phyloP scores from a whole-genome alignment of 92 coral and sea anemone species.

The Hydrozoanthus gracilis region DNA sequence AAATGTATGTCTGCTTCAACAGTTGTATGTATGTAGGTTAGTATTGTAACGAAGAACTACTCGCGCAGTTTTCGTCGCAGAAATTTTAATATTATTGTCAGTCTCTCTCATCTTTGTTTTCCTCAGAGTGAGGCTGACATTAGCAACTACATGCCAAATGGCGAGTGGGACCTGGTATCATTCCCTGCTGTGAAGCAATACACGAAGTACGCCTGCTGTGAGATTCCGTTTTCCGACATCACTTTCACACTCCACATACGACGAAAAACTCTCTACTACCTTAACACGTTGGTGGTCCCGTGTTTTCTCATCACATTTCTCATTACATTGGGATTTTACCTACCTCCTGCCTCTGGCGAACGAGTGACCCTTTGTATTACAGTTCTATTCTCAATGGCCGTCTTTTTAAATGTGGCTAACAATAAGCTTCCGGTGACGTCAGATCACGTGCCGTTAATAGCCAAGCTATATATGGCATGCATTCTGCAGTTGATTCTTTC shows the following conservation, averaged over 20 bases:
- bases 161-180: slow-evolving; percentile 37
- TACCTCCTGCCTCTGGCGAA: slow-evolving; percentile 27
- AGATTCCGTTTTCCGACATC: slow-evolving; percentile 28
- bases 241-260: slow-evolving; percentile 32
- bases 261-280: slow-evolving; percentile 40
- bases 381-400: slow-evolving; percentile 27
- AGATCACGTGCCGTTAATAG: slow-evolving; percentile 41
- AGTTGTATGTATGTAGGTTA: too few species aligned
- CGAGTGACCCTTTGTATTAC: slow-evolving; percentile 32
- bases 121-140: slow-evolving; percentile 14
- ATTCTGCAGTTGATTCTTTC: slow-evolving; percentile 37
- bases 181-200: slow-evolving; percentile 30
- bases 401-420: slow-evolving; percentile 34
- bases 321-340: slow-evolving; percentile 16
- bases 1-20: too few species aligned
- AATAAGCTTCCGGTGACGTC: slow-evolving; percentile 40
- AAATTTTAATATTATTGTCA: background rate
- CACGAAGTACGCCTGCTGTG: slow-evolving; percentile 20
- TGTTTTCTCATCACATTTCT: slow-evolving; percentile 10
- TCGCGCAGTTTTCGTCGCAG: too few species aligned
- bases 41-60: too few species aligned
- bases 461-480: slow-evolving; percentile 45
- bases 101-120: background rate
- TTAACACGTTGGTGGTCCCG: slow-evolving; percentile 16
- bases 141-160: slow-evolving; percentile 1